These are phyloP conservation scores for Metopolophium dirhodum DNA, from an alignment of 1,140 invertebrate species.

Conservation along the genomic window DNA sequence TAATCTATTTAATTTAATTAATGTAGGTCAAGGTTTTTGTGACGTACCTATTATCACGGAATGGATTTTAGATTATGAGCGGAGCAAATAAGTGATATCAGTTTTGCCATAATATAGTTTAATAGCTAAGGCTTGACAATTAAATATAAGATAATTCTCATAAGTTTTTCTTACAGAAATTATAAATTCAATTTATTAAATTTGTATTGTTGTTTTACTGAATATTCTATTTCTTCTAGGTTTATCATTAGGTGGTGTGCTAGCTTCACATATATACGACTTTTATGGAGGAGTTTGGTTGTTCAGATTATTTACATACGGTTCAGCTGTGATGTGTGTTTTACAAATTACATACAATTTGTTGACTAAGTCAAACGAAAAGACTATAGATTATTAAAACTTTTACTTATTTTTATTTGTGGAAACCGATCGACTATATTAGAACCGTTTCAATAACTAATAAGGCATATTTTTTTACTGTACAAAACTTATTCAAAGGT, in stretches of 20 bases:
- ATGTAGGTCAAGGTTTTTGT: too few relatives aligned
- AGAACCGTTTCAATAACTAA: background rate
- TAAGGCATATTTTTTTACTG: background rate
- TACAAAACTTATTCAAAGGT: background rate
- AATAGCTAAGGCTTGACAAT: too few relatives aligned
- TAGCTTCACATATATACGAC: constrained; percentile 42
- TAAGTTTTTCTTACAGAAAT: too few relatives aligned
- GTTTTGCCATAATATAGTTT: too few relatives aligned
- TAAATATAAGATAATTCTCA: too few relatives aligned
- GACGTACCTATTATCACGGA: too few relatives aligned
- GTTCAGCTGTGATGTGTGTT: constrained; percentile 12
- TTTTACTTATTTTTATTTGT: background rate
- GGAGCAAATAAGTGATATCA: too few relatives aligned
- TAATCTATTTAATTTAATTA: too few relatives aligned
- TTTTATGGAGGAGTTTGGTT: constrained; percentile 32
- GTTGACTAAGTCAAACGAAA: background rate
- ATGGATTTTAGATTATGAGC: too few relatives aligned
- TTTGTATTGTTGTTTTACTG: background rate
- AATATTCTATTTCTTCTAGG: background rate
- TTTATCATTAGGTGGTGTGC: constrained; percentile 27
- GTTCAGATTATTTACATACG: constrained; percentile 32
- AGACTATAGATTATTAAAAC: background rate
- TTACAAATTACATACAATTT: constrained; percentile 9
- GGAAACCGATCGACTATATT: background rate
- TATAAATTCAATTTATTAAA: too few relatives aligned